A percentile compares a stretch with the other conserved stretches of the same genome.
Conservation (phyloP, 2,888 invertebrate species). For the Drosophila falleni region DNA sequence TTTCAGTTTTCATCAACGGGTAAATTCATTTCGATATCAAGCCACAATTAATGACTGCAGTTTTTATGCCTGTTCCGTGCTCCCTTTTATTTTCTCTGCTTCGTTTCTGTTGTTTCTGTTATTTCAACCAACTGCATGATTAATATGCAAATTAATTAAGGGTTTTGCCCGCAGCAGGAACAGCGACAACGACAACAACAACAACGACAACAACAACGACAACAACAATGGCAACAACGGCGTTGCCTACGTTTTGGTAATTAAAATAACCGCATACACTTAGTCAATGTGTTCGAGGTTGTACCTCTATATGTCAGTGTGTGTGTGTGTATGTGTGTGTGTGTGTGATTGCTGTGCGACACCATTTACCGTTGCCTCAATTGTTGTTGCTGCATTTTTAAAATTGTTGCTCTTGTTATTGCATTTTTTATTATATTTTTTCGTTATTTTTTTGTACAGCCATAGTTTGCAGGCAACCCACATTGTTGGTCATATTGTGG, state of each 20-base stretch:
- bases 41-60: conserved; percentile 56
- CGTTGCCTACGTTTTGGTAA: conserved; percentile 72
- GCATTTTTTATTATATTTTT: conserved; percentile 69
- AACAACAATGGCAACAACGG: conserved; percentile 35
- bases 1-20: conserved; percentile 13
- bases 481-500: conserved; percentile 38
- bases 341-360: conserved; percentile 31
- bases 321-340: conserved; percentile 6
- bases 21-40: conserved; percentile 37
- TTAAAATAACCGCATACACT: conserved; percentile 79
- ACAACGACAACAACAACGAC: background rate
- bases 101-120: conserved; percentile 25
- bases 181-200: conserved; percentile 18
- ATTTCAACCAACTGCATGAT: conserved; percentile 68
- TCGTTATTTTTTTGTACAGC: conserved; percentile 18
- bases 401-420: conserved; percentile 71
- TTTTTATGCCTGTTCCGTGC: conserved; percentile 45
- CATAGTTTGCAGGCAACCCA: conserved; percentile 27
- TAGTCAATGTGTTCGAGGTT: conserved; percentile 54
- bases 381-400: conserved; percentile 62
- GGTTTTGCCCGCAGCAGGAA: conserved; percentile 67
- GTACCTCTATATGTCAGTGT: conserved; percentile 22
- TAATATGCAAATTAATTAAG: conserved; percentile 82
- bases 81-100: conserved; percentile 3
- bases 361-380: conserved; percentile 55